Percentiles rank a stretch among this genome's conserved stretches.
phyloP scores from a whole-genome alignment of 2,888 invertebrate genomes.

The Orthosia cruda region DNA sequence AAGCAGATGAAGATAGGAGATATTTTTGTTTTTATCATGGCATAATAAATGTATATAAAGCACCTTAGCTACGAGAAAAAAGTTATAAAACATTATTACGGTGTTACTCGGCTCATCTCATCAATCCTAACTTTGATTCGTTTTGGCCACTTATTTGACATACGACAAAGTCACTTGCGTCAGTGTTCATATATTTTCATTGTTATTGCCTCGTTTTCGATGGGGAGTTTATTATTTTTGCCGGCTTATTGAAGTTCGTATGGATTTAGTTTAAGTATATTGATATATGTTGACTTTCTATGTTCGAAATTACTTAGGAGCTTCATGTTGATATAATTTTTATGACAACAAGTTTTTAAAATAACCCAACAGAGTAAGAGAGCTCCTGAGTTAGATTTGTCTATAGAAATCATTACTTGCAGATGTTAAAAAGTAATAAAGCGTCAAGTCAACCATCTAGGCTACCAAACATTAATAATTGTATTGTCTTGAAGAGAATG shows the following conservation, averaged over 20 bases:
- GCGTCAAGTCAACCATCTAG: too few relatives aligned
- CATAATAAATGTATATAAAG: constrained; percentile 35
- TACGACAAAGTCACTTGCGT: constrained; percentile 30
- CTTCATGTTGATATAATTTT: background rate
- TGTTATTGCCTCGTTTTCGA: constrained; percentile 12
- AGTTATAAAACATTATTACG: constrained; percentile 46
- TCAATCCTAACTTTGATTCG: constrained; percentile 40
- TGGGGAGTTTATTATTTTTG: constrained; percentile 23
- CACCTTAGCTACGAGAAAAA: constrained; percentile 31
- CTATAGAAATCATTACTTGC: too few relatives aligned
- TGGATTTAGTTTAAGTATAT: constrained; percentile 26
- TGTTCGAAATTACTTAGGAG: background rate
- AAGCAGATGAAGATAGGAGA: background rate
- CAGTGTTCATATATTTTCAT: constrained; percentile 17
- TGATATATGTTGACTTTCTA: constrained; percentile 27
- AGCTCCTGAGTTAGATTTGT: too few relatives aligned
- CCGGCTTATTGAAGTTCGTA: background rate
- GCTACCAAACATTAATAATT: too few relatives aligned
- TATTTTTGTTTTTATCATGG: background rate
- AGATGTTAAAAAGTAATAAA: too few relatives aligned
- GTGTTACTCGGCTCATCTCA: constrained; percentile 23
- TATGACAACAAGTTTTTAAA: background rate
- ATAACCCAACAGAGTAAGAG: background rate
- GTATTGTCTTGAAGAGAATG: too few relatives aligned
- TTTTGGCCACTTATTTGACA: constrained; percentile 30